A percentile compares a stretch with the other conserved stretches of the same genome.
Evolutionary conservation across 2,113 vertebrate genomes (phyloP).

Genomic region (Gymnorhina tibicen): DNA sequence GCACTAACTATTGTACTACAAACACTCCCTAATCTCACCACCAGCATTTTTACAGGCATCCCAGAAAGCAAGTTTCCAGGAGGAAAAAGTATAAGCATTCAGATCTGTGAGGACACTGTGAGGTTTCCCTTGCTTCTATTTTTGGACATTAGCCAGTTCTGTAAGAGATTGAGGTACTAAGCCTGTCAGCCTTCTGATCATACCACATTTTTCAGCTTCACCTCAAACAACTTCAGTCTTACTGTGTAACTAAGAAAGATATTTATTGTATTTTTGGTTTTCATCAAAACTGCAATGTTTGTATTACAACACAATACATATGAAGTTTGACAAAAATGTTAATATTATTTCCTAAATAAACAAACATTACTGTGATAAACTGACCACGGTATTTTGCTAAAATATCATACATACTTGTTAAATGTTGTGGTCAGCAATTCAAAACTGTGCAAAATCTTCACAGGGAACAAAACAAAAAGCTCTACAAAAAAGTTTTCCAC

Average conservation of each 20-base stretch:
- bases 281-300: neutral
- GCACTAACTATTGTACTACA: neutral
- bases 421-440: neutral
- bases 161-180: neutral
- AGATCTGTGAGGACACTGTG: neutral
- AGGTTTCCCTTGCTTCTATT: neutral
- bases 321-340: neutral
- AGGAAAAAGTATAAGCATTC: neutral
- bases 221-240: neutral
- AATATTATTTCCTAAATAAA: neutral
- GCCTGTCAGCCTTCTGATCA: neutral
- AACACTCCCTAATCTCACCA: neutral
- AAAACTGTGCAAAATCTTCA: neutral
- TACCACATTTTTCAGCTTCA: neutral
- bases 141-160: neutral
- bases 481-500: neutral
- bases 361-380: neutral
- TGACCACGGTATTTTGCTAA: neutral
- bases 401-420: neutral
- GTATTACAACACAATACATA: neutral
- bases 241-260: neutral
- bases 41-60: neutral
- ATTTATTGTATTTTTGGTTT: neutral
- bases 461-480: neutral
- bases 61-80: neutral